These are phyloP conservation scores for Eupithecia tripunctaria DNA, from an alignment of 2,888 invertebrate genomes.

Conservation along the genomic window DNA sequence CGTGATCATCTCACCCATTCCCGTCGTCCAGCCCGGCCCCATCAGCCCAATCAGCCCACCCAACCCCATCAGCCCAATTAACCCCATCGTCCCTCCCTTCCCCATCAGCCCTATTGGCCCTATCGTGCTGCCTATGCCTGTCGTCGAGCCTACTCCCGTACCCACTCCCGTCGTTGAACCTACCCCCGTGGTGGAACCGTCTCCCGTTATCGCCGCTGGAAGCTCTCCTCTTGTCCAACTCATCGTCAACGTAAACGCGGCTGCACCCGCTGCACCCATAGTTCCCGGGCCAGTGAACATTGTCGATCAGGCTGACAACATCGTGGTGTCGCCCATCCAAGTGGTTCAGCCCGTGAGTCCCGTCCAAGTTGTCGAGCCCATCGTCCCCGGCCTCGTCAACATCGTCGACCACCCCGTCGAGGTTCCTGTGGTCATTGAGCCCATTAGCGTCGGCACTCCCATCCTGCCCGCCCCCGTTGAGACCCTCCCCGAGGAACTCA, in stretches of 20 bases:
- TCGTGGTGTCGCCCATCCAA: conserved; percentile 6
- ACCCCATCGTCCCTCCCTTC: neutral
- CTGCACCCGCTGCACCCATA: conserved; percentile 23
- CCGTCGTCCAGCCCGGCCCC: conserved; percentile 12
- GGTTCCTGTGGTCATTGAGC: conserved; percentile 34
- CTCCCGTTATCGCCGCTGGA: conserved; percentile 32
- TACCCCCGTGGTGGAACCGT: conserved; percentile 37
- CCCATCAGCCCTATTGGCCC: conserved; percentile 32
- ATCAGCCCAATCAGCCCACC: conserved; percentile 3
- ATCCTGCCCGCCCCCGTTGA: conserved; percentile 46
- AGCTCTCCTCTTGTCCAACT: conserved; percentile 53
- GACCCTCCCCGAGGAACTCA: conserved; percentile 46
- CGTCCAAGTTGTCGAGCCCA: neutral
- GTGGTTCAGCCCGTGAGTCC: neutral
- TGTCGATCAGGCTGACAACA: neutral
- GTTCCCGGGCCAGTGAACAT: conserved; percentile 19
- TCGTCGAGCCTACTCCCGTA: conserved; percentile 36
- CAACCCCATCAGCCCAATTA: neutral
- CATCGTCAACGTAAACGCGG: conserved; percentile 54
- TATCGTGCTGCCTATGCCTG: conserved; percentile 43
- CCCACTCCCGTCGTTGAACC: conserved; percentile 30
- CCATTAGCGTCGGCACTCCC: conserved; percentile 37
- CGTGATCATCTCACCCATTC: conserved; percentile 43
- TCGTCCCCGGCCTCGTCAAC: neutral
- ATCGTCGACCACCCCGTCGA: neutral